Percentiles rank a stretch among this genome's conserved stretches.
Evolutionary conservation across 1,140 invertebrate species (phyloP).

Genomic region (Thaumatotibia leucotreta): DNA sequence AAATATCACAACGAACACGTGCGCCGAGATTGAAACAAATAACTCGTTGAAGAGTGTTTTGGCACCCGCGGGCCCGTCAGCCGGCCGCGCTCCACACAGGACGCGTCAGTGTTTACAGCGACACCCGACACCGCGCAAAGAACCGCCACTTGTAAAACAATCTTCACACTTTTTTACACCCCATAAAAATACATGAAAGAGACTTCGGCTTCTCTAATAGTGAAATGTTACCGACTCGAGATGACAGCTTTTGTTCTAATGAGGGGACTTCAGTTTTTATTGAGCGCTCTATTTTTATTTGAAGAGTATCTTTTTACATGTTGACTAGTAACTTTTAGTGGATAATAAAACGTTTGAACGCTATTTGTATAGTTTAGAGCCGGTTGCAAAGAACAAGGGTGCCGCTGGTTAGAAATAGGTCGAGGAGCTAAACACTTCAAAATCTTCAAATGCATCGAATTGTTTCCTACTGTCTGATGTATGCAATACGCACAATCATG

Average conservation of each 20-base stretch:
- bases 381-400: background rate
- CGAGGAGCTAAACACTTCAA: background rate
- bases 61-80: conserved; percentile 59
- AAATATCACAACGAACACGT: background rate
- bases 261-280: conserved; percentile 67
- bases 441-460: background rate
- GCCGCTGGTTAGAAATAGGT: background rate
- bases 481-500: too few relatives aligned
- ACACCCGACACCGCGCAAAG: conserved; percentile 64
- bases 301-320: conserved; percentile 50
- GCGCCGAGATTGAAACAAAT: background rate
- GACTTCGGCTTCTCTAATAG: conserved; percentile 64
- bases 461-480: background rate
- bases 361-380: background rate
- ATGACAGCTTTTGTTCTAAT: conserved; percentile 75
- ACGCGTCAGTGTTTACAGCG: conserved; percentile 73
- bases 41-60: conserved; percentile 26
- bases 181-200: conserved; percentile 74
- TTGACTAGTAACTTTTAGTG: conserved; percentile 15
- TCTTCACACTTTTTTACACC: conserved; percentile 69
- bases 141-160: conserved; percentile 72
- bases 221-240: conserved; percentile 72
- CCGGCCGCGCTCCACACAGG: conserved; percentile 58
- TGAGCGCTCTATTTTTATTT: conserved; percentile 62
- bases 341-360: conserved; percentile 7